Base-by-base conservation (phyloP, 2,797 vertebrate species). In the Gallinago nigripennis region DNA sequence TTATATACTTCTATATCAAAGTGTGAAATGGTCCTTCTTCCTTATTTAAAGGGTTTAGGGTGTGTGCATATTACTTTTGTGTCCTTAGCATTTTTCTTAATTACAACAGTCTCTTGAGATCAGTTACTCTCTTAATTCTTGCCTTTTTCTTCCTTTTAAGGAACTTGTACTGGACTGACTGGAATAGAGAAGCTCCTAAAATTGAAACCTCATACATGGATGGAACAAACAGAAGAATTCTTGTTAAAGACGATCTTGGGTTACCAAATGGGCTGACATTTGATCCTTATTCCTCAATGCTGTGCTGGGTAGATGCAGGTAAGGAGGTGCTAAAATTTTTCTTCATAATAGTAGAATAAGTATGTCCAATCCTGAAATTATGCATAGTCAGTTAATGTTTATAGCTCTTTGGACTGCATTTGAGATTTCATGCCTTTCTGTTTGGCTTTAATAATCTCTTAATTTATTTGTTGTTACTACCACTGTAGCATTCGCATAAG, bases 261-360 rank as follows among this genome's bases (percentile, higher is more conserved):
- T 97, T 99, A 77, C 99, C 99, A 10, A 99, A 99, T 5, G 99
- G 99, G 30, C 94, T 99, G 93, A 99, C 99, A 25, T 98, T 98
- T 16, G 99, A 99, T 81, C 92, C 97, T 4, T 98, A 98, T 92
- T 98, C 98, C 11, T 98, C 98, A 68, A 96, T 98, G 97, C 97
- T 99, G 20, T 99, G 99, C 94, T 99, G 99, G 99, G 99, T 98
- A 68, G 99, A 99, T 35, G 99, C 99, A 98, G 99, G 99, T 99
- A 97, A 93, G 72, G 37, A 31, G 27, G 12, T 30, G 16, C 37
- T 89, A 72, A 92, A 57, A 57, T 80, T 9, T 61, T 31, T 77
- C 16, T 83, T 78, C 0, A 0, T 57, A 65, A n/a, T 21, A 61
- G 16, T 53, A 51, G 43, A 79, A 17, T 73, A 90, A 81, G 0